Percentiles rank a stretch among this genome's conserved stretches.
phyloP scores from a whole-genome alignment of 2,888 invertebrate species.

The Lordiphosa andalusiaca region DNA sequence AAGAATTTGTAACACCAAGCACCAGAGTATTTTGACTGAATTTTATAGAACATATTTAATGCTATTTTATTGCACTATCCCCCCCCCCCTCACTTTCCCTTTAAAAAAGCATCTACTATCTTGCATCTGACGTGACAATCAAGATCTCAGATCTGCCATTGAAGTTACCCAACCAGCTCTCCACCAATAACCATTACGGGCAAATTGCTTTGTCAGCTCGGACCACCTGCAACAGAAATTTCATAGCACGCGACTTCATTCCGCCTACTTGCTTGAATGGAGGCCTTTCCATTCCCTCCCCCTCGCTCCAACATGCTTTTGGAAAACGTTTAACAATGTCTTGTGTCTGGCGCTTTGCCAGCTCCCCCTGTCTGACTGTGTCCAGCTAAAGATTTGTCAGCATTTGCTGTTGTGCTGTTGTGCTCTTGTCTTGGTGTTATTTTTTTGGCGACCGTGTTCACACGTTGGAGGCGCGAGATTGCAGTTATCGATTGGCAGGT shows the following conservation, averaged over 20 bases:
- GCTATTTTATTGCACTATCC: too few species aligned
- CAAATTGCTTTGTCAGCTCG: slow-evolving; percentile 32
- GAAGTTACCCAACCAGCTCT: slow-evolving; percentile 19
- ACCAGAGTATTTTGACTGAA: neutral
- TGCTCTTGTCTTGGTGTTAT: slow-evolving; percentile 18
- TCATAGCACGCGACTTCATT: slow-evolving; percentile 33
- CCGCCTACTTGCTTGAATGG: slow-evolving; percentile 7
- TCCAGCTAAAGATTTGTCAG: slow-evolving; percentile 54
- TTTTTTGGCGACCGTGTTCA: slow-evolving; percentile 42
- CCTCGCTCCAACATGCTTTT: slow-evolving; percentile 23
- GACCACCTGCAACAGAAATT: slow-evolving; percentile 31
- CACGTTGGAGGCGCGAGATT: slow-evolving; percentile 45
- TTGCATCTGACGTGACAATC: too few species aligned
- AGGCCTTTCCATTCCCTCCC: neutral
- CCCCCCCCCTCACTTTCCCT: too few species aligned
- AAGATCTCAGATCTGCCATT: slow-evolving; percentile 4
- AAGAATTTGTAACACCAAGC: too few species aligned
- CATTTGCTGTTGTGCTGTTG: slow-evolving; percentile 16
- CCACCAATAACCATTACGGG: slow-evolving; percentile 16
- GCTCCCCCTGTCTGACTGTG: slow-evolving; percentile 8
- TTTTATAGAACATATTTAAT: neutral
- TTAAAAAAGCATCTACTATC: too few species aligned
- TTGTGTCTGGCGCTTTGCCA: slow-evolving; percentile 60
- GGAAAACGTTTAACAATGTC: slow-evolving; percentile 59
- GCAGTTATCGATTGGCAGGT: slow-evolving; percentile 70